These are phyloP conservation scores for Anguilla japonica DNA, from an alignment of 2,113 vertebrate species.

Conservation along the genomic window DNA sequence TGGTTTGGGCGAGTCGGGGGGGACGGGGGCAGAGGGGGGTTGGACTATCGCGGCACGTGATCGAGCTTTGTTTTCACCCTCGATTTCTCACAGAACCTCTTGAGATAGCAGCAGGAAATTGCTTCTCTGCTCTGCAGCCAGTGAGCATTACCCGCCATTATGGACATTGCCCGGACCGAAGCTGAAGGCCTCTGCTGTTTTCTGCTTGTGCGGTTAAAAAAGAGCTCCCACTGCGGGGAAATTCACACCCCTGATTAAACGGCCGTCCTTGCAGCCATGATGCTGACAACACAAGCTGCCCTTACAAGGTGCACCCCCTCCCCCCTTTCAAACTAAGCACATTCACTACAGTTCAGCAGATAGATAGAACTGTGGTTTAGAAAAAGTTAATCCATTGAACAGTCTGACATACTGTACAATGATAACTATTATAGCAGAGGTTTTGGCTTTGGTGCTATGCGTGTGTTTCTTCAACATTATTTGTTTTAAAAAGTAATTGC, in stretches of 20 bases:
- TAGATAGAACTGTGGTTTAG: not conserved
- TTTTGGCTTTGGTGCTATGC: too few relatives aligned
- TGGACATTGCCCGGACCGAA: conserved; percentile 69
- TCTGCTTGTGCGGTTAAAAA: conserved; percentile 62
- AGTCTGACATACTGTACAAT: too few relatives aligned
- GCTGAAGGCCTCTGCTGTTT: conserved; percentile 66
- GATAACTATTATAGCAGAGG: too few relatives aligned
- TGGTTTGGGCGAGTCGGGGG: too few relatives aligned
- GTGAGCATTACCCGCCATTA: conserved; percentile 68
- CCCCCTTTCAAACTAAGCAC: not conserved
- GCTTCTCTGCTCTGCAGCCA: conserved; percentile 73
- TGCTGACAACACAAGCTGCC: conserved; percentile 59
- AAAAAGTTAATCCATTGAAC: not conserved
- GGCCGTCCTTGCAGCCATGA: conserved; percentile 69
- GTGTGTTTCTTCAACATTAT: too few relatives aligned
- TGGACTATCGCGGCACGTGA: conserved; percentile 13
- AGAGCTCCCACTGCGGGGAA: conserved; percentile 65
- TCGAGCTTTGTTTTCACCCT: conserved; percentile 56
- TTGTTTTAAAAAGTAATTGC: too few relatives aligned
- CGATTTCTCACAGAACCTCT: conserved; percentile 57
- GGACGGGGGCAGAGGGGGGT: not conserved
- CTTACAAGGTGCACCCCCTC: conserved; percentile 2
- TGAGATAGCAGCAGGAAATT: conserved; percentile 75
- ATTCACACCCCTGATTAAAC: conserved; percentile 68
- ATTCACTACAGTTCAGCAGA: not conserved